phyloP scores from a whole-genome alignment of 2,113 vertebrate species.

The Rhabdomys dilectus region DNA sequence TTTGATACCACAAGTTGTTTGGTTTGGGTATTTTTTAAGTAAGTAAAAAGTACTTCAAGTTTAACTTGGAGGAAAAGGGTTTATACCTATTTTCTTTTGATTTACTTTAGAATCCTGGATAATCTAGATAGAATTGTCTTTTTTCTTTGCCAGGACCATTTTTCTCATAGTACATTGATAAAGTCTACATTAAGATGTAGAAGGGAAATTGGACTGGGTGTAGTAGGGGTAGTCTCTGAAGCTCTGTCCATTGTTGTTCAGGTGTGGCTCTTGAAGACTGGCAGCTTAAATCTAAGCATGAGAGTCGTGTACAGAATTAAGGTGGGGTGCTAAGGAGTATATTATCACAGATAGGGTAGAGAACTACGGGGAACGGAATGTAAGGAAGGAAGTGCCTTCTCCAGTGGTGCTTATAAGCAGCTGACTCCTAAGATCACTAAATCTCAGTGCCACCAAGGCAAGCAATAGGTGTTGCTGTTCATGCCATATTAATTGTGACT shows the following conservation, averaged over 20 bases:
- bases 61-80: conserved; percentile 18
- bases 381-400: not conserved
- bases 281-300: not conserved
- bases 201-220: not conserved
- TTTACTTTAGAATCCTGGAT: not conserved
- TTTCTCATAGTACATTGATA: conserved; percentile 35
- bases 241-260: not conserved
- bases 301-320: not conserved
- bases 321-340: not conserved
- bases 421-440: not conserved
- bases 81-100: conserved; percentile 12
- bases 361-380: not conserved
- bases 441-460: not conserved
- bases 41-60: conserved; percentile 18
- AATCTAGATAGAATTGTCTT: conserved; percentile 26
- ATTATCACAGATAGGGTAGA: not conserved
- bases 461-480: not conserved
- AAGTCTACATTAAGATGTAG: conserved; percentile 19
- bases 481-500: not conserved
- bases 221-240: not conserved
- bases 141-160: conserved; percentile 3
- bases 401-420: not conserved
- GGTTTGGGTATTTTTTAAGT: conserved; percentile 24
- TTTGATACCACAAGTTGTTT: conserved; percentile 33
- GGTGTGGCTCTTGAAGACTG: not conserved